These are phyloP conservation scores for Perizoma affinitatum DNA, from an alignment of 2,888 invertebrate species.

Conservation along the genomic window DNA sequence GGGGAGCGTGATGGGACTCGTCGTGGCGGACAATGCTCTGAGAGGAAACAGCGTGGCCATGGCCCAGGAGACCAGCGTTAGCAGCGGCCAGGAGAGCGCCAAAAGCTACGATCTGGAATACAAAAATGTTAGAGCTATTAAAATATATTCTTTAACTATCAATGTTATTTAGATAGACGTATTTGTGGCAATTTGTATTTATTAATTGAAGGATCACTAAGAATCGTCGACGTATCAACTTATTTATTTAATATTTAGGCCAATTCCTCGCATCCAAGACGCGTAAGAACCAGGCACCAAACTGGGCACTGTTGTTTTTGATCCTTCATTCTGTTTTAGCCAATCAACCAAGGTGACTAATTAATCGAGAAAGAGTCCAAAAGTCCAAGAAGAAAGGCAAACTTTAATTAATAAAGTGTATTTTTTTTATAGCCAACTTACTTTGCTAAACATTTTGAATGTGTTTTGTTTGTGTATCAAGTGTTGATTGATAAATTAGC, in stretches of 20 bases:
- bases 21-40: conserved; percentile 70
- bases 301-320: no score
- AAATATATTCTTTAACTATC: not conserved
- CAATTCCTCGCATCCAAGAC: no score
- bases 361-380: no score
- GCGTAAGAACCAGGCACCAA: no score
- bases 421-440: conserved; percentile 3
- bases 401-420: no score
- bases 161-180: not conserved
- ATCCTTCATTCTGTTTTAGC: no score
- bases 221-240: no score
- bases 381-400: no score
- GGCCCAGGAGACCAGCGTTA: conserved; percentile 68
- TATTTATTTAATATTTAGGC: no score
- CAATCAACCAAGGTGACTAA: no score
- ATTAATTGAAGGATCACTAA: no score
- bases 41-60: conserved; percentile 62
- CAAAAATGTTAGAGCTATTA: not conserved
- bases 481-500: conserved; percentile 27
- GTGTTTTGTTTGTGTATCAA: conserved; percentile 22
- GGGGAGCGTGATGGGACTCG: conserved; percentile 46
- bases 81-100: conserved; percentile 69
- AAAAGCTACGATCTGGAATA: conserved; percentile 68
- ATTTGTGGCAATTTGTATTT: no score
- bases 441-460: conserved; percentile 30